A percentile compares a stretch with the other conserved stretches of the same genome.
Evolutionary conservation across 53 echinoderm and acorn worm species (phyloP).

Genomic region (Holothuria scabra): DNA sequence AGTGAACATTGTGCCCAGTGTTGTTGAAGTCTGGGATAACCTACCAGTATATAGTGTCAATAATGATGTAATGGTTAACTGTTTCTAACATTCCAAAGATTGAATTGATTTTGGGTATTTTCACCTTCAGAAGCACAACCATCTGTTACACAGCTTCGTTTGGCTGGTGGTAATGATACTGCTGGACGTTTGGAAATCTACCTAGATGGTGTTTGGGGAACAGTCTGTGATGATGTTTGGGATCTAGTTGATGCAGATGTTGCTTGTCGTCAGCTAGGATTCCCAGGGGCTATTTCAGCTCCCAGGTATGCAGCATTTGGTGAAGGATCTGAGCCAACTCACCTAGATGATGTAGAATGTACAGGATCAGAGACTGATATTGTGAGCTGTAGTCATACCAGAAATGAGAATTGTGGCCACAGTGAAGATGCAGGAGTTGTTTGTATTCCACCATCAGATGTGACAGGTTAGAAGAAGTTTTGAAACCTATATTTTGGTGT

Average conservation of each 20-base stretch:
- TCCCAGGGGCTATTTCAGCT: conserved; percentile 19
- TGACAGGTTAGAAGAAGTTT: no score
- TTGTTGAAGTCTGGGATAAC: no score
- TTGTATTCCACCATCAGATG: conserved; percentile 5
- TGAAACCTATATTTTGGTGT: no score
- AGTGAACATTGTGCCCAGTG: no score
- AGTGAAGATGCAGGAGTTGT: conserved; percentile 51
- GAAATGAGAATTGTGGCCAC: conserved; percentile 37
- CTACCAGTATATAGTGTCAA: no score
- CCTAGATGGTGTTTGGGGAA: conserved; percentile 31
- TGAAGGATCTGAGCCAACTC: neutral
- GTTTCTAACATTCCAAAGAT: no score
- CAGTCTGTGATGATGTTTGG: conserved; percentile 55
- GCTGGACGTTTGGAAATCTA: conserved; percentile 32
- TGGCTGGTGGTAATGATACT: neutral
- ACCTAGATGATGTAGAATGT: conserved; percentile 44
- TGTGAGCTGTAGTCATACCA: conserved; percentile 5
- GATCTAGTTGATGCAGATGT: conserved; percentile 1
- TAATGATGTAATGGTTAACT: no score
- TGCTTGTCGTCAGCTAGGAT: conserved; percentile 48
- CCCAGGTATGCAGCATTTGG: neutral
- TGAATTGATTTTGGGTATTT: no score
- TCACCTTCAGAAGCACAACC: no score
- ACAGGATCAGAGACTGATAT: conserved; percentile 30
- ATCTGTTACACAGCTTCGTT: no score